A percentile compares a stretch with the other conserved stretches of the same genome.
phyloP scores from a whole-genome alignment of 1,140 invertebrate genomes.

The Aphelinus atriplicis region DNA sequence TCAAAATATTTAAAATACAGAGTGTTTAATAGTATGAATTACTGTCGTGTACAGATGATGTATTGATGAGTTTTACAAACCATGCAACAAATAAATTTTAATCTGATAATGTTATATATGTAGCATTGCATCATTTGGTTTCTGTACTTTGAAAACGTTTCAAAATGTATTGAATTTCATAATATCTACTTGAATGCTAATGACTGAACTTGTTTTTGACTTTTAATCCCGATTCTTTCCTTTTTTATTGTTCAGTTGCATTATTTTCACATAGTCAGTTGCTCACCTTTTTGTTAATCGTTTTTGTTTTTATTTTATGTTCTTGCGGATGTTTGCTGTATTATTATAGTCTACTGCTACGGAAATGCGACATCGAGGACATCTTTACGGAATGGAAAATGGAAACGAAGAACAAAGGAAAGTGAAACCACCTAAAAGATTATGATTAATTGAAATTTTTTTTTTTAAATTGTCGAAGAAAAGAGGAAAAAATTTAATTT shows the following conservation, averaged over 20 bases:
- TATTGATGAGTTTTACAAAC: slow-evolving; percentile 32
- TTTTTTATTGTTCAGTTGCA: slow-evolving; percentile 36
- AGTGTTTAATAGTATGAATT: slow-evolving; percentile 20
- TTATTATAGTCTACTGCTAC: slow-evolving; percentile 65
- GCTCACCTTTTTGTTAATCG: slow-evolving; percentile 40
- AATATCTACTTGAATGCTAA: too few relatives aligned
- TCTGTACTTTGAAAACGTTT: not conserved
- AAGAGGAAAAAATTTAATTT: slow-evolving; percentile 2
- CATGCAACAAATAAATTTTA: slow-evolving; percentile 9
- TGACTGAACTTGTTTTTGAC: too few relatives aligned
- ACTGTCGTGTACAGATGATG: slow-evolving; percentile 27
- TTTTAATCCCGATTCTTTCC: slow-evolving; percentile 33
- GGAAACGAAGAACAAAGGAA: slow-evolving; percentile 56
- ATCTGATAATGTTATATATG: not conserved
- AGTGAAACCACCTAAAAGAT: slow-evolving; percentile 56
- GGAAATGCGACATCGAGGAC: slow-evolving; percentile 67
- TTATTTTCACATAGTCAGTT: slow-evolving; percentile 34
- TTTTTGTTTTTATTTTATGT: slow-evolving; percentile 53
- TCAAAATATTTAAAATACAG: slow-evolving; percentile 18
- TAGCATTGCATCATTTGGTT: not conserved
- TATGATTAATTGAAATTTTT: slow-evolving; percentile 16
- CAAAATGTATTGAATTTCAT: not conserved
- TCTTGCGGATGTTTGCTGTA: slow-evolving; percentile 46
- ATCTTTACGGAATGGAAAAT: slow-evolving; percentile 65
- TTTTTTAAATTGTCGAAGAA: slow-evolving; percentile 5